These are phyloP conservation scores for Blomia tropicalis DNA, from an alignment of 2,888 invertebrate genomes.

Conservation along the genomic window DNA sequence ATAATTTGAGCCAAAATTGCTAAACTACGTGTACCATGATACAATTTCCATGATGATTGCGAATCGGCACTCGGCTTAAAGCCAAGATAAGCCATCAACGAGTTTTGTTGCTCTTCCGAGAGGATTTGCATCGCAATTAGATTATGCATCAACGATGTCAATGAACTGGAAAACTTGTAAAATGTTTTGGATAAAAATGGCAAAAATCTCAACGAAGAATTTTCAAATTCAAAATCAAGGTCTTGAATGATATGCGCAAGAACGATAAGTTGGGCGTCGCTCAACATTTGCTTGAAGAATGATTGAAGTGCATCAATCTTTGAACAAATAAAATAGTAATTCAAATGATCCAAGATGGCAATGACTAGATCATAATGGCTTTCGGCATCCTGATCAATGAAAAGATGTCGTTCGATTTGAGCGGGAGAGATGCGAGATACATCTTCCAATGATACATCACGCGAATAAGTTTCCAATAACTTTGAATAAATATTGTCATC, in stretches of 20 bases:
- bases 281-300: constrained; percentile 53
- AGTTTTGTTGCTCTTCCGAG: constrained; percentile 51
- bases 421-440: neutral
- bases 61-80: constrained; percentile 46
- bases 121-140: constrained; percentile 54
- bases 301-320: constrained; percentile 48
- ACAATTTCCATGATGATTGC: constrained; percentile 49
- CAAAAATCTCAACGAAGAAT: neutral
- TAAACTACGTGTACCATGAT: constrained; percentile 57
- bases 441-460: neutral
- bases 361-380: constrained; percentile 48
- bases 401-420: neutral
- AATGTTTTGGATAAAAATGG: constrained; percentile 36
- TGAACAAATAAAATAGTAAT: constrained; percentile 58
- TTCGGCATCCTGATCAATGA: constrained; percentile 7
- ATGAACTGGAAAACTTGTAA: constrained; percentile 50
- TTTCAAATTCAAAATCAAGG: constrained; percentile 55
- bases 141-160: constrained; percentile 54
- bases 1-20: constrained; percentile 71
- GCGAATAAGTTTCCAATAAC: neutral
- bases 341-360: constrained; percentile 68
- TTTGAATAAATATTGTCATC: constrained; percentile 2
- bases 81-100: constrained; percentile 53
- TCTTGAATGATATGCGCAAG: constrained; percentile 67
- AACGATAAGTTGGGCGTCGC: constrained; percentile 73